Evolutionary conservation across 2,113 vertebrate species (phyloP).

Genomic region (Pyrgilauda ruficollis): DNA sequence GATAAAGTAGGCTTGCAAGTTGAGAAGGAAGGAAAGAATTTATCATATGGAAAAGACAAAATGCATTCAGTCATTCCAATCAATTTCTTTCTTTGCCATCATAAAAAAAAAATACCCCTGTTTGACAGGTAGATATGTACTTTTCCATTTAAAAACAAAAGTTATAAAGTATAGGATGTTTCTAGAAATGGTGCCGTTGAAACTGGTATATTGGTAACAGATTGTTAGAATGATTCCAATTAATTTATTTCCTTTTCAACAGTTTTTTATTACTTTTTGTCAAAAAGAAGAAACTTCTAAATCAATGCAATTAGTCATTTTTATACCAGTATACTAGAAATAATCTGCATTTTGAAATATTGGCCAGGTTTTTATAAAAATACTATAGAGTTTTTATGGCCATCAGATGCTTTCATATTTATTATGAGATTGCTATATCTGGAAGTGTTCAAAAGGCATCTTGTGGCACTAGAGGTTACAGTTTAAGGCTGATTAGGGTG

Average conservation of each 20-base stretch:
- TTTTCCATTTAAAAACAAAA: neutral
- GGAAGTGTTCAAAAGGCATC: neutral
- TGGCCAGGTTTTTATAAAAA: neutral
- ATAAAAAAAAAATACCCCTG: neutral
- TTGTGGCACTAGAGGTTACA: neutral
- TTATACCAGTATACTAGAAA: neutral
- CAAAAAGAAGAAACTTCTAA: neutral
- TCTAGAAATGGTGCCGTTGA: neutral
- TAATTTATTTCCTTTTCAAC: neutral
- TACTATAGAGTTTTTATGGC: neutral
- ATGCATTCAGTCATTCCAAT: neutral
- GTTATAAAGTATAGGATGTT: neutral
- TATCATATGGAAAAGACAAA: neutral
- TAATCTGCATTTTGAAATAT: neutral
- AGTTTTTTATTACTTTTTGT: neutral
- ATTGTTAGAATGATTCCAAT: neutral
- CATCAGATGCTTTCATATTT: neutral
- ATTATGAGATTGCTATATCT: neutral
- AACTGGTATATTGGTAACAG: neutral
- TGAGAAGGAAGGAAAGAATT: neutral
- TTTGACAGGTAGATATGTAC: neutral
- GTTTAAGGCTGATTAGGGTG: neutral
- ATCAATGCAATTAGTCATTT: neutral
- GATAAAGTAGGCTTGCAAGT: neutral
- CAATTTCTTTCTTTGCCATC: accelerated